phyloP scores from a whole-genome alignment of 2,888 invertebrate genomes.

The Neocrepidodera transversa region DNA sequence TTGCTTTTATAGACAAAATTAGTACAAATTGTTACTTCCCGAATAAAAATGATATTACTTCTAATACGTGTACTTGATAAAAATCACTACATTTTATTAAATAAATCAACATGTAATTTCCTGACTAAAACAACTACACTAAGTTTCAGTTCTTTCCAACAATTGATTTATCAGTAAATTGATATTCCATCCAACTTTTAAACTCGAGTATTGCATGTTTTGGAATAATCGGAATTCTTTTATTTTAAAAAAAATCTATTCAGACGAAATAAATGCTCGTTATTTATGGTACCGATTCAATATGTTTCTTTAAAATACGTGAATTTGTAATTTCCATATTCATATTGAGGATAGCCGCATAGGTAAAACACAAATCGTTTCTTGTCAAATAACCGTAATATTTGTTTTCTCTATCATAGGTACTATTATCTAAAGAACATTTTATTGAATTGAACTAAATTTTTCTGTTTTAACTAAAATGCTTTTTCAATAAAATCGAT shows the following conservation, averaged over 20 bases:
- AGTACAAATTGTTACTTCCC: too few relatives aligned
- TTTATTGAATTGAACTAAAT: constrained; percentile 3
- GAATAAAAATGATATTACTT: too few relatives aligned
- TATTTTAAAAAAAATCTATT: background rate
- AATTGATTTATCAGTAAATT: too few relatives aligned
- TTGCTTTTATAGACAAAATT: too few relatives aligned
- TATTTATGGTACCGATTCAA: background rate
- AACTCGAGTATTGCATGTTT: background rate
- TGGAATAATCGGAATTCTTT: background rate
- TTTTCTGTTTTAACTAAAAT: constrained; percentile 9
- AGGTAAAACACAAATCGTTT: background rate
- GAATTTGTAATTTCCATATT: background rate
- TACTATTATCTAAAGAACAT: background rate
- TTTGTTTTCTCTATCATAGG: background rate
- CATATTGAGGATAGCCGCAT: background rate
- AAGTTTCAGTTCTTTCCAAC: too few relatives aligned
- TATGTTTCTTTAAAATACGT: background rate
- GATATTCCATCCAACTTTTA: background rate
- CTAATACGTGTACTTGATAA: too few relatives aligned
- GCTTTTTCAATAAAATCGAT: constrained; percentile 20
- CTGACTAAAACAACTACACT: too few relatives aligned
- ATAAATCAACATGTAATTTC: too few relatives aligned
- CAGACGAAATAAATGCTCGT: background rate
- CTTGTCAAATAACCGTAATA: background rate
- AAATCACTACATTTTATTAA: too few relatives aligned